Percentiles rank a stretch among this genome's conserved stretches.
These are phyloP conservation scores for Acrocyrtus sp. DNA, from an alignment of 2,888 invertebrate species.

Conservation along the genomic window DNA sequence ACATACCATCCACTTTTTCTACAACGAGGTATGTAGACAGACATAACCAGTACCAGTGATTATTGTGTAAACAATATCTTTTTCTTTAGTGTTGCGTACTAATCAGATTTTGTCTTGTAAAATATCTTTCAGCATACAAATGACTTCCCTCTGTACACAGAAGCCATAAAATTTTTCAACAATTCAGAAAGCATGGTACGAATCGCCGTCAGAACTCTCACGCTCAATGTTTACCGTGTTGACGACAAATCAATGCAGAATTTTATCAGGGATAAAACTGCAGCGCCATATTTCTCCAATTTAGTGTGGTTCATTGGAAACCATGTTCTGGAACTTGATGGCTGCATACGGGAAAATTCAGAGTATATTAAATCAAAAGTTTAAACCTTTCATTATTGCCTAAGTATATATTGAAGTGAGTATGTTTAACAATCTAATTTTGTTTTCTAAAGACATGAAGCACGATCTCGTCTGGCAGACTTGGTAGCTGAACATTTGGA, in stretches of 20 bases:
- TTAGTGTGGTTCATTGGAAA: slow-evolving; percentile 99
- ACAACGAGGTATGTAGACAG: slow-evolving; percentile 93
- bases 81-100: neutral
- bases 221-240: slow-evolving; percentile 95
- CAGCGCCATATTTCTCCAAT: slow-evolving; percentile 98
- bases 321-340: slow-evolving; percentile 94
- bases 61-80: neutral
- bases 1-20: slow-evolving; percentile 99
- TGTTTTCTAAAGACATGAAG: slow-evolving; percentile 73
- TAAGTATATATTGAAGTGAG: too few relatives aligned
- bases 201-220: slow-evolving; percentile 97
- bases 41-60: neutral
- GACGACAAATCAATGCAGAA: slow-evolving; percentile 94
- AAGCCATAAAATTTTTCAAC: slow-evolving; percentile 99
- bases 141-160: slow-evolving; percentile 98
- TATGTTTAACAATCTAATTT: neutral
- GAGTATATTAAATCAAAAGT: slow-evolving; percentile 79
- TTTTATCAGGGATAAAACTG: slow-evolving; percentile 95
- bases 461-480: slow-evolving; percentile 89
- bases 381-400: too few relatives aligned
- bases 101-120: too few relatives aligned
- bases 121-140: slow-evolving; percentile 87
- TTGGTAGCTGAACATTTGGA: slow-evolving; percentile 97
- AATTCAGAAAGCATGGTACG: slow-evolving; percentile 99
- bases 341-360: slow-evolving; percentile 93